Evolutionary conservation across 2,113 vertebrate species (phyloP).

Genomic region (Coptodon rendalli): DNA sequence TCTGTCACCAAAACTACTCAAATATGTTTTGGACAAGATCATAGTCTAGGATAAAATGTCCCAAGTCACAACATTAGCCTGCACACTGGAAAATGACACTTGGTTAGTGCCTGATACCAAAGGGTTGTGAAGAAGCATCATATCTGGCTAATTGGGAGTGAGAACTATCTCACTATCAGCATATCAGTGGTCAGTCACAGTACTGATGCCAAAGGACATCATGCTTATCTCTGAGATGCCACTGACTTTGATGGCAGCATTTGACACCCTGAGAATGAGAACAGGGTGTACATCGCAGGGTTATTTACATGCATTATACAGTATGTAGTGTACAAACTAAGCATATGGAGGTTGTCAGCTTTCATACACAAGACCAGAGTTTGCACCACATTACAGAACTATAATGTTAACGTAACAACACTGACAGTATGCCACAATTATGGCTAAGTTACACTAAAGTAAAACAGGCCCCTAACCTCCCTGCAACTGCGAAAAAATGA

Average conservation of each 20-base stretch:
- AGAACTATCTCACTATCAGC: background rate
- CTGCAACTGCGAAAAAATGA: background rate
- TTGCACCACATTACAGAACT: accelerated
- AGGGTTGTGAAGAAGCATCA: background rate
- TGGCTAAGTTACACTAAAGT: background rate
- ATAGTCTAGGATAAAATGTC: background rate
- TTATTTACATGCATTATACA: background rate
- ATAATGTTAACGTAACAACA: background rate
- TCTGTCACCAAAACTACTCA: background rate
- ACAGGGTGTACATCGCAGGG: background rate
- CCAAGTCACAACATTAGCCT: background rate
- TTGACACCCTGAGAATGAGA: background rate
- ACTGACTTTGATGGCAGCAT: background rate
- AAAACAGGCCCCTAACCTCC: background rate
- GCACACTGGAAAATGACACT: background rate
- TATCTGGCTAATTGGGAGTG: background rate
- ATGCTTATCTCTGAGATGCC: background rate
- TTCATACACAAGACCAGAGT: background rate
- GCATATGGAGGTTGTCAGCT: background rate
- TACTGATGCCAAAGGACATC: background rate
- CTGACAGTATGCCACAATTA: background rate
- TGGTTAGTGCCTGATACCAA: background rate
- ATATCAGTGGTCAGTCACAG: background rate
- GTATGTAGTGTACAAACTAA: background rate
- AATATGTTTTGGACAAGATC: background rate